phyloP scores from a whole-genome alignment of 2,797 vertebrate species.

The Cossypha niveicapilla region DNA sequence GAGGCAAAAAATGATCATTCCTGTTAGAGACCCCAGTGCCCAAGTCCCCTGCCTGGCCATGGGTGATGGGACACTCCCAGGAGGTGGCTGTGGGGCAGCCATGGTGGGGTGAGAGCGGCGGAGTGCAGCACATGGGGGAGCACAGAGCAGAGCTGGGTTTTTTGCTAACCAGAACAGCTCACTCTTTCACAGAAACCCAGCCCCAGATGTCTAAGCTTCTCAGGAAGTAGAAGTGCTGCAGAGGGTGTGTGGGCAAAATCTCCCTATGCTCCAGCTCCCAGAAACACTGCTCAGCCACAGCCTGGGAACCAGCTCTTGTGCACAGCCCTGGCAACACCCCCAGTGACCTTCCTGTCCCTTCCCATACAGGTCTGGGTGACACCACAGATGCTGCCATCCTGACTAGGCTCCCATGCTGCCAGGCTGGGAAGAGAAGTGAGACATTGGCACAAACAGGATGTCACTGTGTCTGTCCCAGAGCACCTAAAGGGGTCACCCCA shows the following conservation, averaged over 20 bases:
- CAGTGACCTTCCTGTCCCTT: neutral
- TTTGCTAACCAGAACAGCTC: neutral
- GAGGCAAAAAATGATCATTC: neutral
- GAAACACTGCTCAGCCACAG: neutral
- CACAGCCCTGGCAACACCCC: neutral
- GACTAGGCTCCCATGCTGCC: neutral
- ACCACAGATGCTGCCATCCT: accelerated
- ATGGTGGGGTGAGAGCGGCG: accelerated
- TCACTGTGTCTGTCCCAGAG: neutral
- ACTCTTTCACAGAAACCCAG: neutral
- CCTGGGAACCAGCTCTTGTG: neutral
- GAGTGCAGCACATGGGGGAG: accelerated
- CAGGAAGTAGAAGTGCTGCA: neutral
- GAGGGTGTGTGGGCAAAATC: neutral
- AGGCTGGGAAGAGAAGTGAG: neutral
- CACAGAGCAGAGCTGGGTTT: neutral
- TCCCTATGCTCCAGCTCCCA: neutral
- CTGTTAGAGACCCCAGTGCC: neutral
- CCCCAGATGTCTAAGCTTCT: accelerated
- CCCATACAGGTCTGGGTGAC: neutral
- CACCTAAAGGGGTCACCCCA: neutral
- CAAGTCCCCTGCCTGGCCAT: accelerated
- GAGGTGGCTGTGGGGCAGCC: accelerated
- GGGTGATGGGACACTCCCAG: neutral
- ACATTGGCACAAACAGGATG: accelerated